Percentiles rank a stretch among this genome's conserved stretches.
Evolutionary conservation across 2,797 vertebrate genomes (phyloP).

Genomic region (Bucorvus abyssinicus): DNA sequence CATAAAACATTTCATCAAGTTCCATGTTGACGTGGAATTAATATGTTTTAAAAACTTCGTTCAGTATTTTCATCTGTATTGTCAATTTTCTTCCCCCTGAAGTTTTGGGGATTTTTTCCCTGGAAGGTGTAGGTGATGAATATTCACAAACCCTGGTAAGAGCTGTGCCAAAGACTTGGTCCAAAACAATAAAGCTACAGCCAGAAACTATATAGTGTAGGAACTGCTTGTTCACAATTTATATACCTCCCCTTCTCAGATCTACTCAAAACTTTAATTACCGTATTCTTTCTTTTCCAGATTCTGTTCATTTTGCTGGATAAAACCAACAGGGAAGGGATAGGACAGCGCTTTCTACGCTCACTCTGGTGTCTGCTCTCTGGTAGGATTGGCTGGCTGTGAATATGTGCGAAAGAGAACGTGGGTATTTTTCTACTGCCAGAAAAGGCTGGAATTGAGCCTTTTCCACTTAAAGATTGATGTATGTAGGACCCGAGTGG

Average conservation of each 20-base stretch:
- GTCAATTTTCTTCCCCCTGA: background rate
- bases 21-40: background rate
- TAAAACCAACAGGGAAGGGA: background rate
- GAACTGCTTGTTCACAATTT: background rate
- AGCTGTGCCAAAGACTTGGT: background rate
- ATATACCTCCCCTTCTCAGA: background rate
- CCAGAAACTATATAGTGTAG: background rate
- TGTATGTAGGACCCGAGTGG: background rate
- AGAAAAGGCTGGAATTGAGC: background rate
- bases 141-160: background rate
- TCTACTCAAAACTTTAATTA: background rate
- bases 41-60: fast-evolving
- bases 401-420: background rate
- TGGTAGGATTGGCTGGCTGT: background rate
- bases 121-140: background rate
- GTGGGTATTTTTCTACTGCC: background rate
- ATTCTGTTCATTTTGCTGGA: background rate
- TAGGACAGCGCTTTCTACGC: fast-evolving
- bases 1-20: background rate
- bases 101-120: background rate
- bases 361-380: background rate
- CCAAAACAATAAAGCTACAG: background rate
- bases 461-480: background rate
- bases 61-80: background rate
- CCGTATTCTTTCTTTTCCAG: background rate